Evolutionary conservation across 2,888 invertebrate genomes (phyloP).

Genomic region (Bellardia bayeri): DNA sequence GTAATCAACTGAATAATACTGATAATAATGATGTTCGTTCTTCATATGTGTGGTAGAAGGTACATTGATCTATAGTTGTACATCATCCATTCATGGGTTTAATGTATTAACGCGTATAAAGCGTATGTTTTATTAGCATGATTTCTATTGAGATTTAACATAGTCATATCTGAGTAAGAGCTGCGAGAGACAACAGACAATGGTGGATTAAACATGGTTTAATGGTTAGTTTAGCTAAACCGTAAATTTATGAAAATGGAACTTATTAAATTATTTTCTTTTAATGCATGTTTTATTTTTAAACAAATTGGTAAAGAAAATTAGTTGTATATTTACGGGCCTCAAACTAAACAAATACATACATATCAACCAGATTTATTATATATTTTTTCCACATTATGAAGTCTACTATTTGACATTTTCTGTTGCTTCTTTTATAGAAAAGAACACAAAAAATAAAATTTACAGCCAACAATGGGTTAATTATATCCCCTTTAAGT

Average conservation of each 20-base stretch:
- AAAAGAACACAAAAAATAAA: too few relatives aligned
- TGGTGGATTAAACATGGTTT: not conserved
- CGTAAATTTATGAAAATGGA: too few relatives aligned
- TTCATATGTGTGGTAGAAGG: not conserved
- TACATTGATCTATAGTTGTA: slow-evolving; percentile 11
- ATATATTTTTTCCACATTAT: too few relatives aligned
- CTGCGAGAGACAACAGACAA: not conserved
- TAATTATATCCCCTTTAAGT: slow-evolving; percentile 41
- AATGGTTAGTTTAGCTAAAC: not conserved
- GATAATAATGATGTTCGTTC: slow-evolving; percentile 42
- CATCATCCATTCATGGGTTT: slow-evolving; percentile 35
- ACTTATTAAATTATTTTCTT: not conserved
- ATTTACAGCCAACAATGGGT: slow-evolving; percentile 7
- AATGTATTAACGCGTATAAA: slow-evolving; percentile 43
- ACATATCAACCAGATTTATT: too few relatives aligned
- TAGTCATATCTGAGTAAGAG: not conserved
- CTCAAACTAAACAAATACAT: too few relatives aligned
- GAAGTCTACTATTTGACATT: too few relatives aligned
- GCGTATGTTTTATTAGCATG: not conserved
- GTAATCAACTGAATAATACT: slow-evolving; percentile 78
- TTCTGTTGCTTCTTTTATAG: too few relatives aligned
- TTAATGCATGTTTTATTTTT: too few relatives aligned
- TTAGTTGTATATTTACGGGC: too few relatives aligned
- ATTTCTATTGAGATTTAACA: slow-evolving; percentile 1
- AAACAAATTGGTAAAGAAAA: too few relatives aligned